phyloP scores from a whole-genome alignment of 1,140 invertebrate genomes.

The Asobara japonica region DNA sequence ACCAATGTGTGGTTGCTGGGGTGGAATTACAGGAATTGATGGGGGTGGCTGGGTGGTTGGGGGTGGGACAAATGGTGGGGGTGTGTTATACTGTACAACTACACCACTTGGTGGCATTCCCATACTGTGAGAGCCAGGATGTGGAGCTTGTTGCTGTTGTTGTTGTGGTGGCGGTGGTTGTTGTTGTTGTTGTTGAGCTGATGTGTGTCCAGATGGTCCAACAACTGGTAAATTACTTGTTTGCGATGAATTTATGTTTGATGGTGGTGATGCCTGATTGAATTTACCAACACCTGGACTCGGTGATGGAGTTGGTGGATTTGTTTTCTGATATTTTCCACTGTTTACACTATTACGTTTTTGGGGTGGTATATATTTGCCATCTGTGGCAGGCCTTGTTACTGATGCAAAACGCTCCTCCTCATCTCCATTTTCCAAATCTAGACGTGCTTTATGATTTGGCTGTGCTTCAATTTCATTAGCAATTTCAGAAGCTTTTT shows the following conservation, averaged over 20 bases:
- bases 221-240: conserved; percentile 60
- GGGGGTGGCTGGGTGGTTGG: conserved; percentile 58
- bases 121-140: conserved; percentile 59
- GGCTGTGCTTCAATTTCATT: conserved; percentile 89
- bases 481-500: conserved; percentile 86
- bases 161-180: background rate
- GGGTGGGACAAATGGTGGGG: conserved; percentile 60
- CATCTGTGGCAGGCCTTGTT: conserved; percentile 65
- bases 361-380: conserved; percentile 82
- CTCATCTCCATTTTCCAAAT: conserved; percentile 91
- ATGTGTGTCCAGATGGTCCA: conserved; percentile 38
- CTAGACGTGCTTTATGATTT: conserved; percentile 79
- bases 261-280: conserved; percentile 55
- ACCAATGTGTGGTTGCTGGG: conserved; percentile 50
- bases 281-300: conserved; percentile 57
- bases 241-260: conserved; percentile 57
- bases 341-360: conserved; percentile 76
- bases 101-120: conserved; percentile 62
- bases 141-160: conserved; percentile 43
- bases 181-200: conserved; percentile 46
- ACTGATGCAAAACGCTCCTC: conserved; percentile 86
- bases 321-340: conserved; percentile 62
- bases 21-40: conserved; percentile 53
- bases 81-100: conserved; percentile 57
- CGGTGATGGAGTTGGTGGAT: conserved; percentile 68